A percentile compares a stretch with the other conserved stretches of the same genome.
These are phyloP conservation scores for Stenotaenia linearis DNA, from an alignment of 2,888 invertebrate species.

Conservation along the genomic window DNA sequence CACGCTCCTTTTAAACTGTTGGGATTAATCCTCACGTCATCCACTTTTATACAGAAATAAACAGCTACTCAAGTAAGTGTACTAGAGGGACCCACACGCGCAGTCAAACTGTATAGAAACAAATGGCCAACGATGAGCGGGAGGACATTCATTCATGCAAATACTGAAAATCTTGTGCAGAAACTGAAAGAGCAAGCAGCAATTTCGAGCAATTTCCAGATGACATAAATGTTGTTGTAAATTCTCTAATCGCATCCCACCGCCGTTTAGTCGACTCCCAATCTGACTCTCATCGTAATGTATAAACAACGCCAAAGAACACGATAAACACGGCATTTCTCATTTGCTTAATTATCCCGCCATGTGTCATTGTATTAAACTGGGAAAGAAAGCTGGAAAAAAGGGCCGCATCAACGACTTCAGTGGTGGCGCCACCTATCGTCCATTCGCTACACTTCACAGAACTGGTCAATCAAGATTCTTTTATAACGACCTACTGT, in stretches of 20 bases:
- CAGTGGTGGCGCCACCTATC: slow-evolving; percentile 28
- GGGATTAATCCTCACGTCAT: slow-evolving; percentile 16
- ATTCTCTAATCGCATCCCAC: slow-evolving; percentile 26
- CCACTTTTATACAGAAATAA: slow-evolving; percentile 16
- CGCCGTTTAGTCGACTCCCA: slow-evolving; percentile 26
- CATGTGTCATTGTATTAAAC: slow-evolving; percentile 15
- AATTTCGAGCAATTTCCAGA: slow-evolving; percentile 24
- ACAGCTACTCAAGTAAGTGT: background rate
- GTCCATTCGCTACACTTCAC: background rate
- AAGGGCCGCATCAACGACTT: background rate
- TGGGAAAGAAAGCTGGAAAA: background rate
- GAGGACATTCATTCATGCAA: slow-evolving; percentile 10
- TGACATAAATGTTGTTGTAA: slow-evolving; percentile 26
- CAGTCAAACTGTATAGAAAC: slow-evolving; percentile 15
- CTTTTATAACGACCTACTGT: background rate
- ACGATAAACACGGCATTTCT: slow-evolving; percentile 27
- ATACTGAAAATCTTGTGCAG: background rate
- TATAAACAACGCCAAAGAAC: slow-evolving; percentile 21
- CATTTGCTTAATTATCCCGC: slow-evolving; percentile 27
- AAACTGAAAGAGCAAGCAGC: background rate
- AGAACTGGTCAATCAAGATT: slow-evolving; percentile 11
- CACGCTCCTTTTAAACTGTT: slow-evolving; percentile 8
- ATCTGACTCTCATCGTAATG: slow-evolving; percentile 23
- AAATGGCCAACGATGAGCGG: background rate
- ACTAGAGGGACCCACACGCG: background rate